Evolutionary conservation across 2,888 invertebrate species (phyloP), one percentile per base, ranked within the genome.

Genomic region (Drosophila siamana): DNA sequence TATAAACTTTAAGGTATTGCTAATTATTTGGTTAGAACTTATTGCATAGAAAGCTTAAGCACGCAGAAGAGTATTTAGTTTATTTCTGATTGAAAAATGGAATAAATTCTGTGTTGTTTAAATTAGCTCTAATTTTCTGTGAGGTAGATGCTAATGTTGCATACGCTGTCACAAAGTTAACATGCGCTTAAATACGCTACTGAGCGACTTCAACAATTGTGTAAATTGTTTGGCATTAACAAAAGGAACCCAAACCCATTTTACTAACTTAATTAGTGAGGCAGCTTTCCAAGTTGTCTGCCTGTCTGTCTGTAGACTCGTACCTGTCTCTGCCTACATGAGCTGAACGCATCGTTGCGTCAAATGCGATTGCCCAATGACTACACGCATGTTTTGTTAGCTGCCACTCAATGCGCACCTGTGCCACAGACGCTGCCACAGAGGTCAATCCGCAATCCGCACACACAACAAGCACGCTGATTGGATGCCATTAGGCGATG

Each of bases 391-490:
- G 65, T 73, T 64, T 60, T 65, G 65, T 73, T 64, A 44, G 33
- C 57, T 65, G 70, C 50, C 56, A 57, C 46, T 50, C 50, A 55
- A 47, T 57, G 66, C 46, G 63, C 83, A 80, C 79, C 79, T 80
- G 83, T 68, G 68, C 48, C 51, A 41, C 59, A 41, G 24, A 24
- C 24, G 5, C 30, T 11, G 11, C 30, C 66, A 47, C 67, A 68
- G 36, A 76, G 72, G 63, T 72, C 65, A 72, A 38, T 8, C 24
- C 22, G 11, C 28, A 50, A 44, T 50, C 62, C 40, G 22, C 24
- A n/a, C 15, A 75, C 62, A 78, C 70, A 78, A 78, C 70, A 78
- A 80, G 64, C 59, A 60, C 72, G 78, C 50, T 82, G 81, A 86
- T 82, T 82, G 81, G 80, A 72, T 65, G 75, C 65, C 74, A 82